Percentiles rank a stretch among this genome's conserved stretches.
Conservation (phyloP, 2,113 vertebrate species). For the Zootoca vivipara region DNA sequence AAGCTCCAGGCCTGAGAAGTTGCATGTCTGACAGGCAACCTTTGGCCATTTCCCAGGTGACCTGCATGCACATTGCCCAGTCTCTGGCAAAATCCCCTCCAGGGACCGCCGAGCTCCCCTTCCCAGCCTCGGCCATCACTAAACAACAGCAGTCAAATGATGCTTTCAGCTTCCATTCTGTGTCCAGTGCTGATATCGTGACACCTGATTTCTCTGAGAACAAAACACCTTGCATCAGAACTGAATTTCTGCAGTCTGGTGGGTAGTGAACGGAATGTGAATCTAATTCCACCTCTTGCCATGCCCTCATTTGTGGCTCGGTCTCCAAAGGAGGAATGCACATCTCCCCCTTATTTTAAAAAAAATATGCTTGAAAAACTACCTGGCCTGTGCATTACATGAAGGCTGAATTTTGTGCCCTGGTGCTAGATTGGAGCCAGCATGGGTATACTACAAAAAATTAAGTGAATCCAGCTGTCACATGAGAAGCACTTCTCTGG, state of each 20-base stretch:
- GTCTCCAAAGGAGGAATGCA: too few species aligned
- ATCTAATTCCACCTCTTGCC: background rate
- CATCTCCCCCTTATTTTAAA: background rate
- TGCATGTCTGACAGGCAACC: background rate
- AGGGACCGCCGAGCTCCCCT: too few species aligned
- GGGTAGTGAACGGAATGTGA: background rate
- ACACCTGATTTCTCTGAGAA: background rate
- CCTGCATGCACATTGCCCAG: background rate
- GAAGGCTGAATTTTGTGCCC: background rate
- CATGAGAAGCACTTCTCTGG: background rate
- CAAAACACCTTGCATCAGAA: background rate
- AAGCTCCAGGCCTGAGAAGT: background rate
- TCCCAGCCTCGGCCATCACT: background rate
- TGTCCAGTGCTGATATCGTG: background rate
- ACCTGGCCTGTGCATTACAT: background rate
- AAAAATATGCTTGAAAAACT: background rate
- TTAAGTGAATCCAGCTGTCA: background rate
- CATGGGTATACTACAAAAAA: background rate
- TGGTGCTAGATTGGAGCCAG: background rate
- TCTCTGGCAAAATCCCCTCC: background rate
- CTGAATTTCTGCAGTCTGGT: background rate
- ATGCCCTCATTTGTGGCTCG: too few species aligned
- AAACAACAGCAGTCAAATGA: background rate
- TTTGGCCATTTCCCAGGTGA: background rate
- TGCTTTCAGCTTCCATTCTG: background rate